Evolutionary conservation across 2,113 vertebrate species (phyloP).

Genomic region (Probosciger aterrimus): DNA sequence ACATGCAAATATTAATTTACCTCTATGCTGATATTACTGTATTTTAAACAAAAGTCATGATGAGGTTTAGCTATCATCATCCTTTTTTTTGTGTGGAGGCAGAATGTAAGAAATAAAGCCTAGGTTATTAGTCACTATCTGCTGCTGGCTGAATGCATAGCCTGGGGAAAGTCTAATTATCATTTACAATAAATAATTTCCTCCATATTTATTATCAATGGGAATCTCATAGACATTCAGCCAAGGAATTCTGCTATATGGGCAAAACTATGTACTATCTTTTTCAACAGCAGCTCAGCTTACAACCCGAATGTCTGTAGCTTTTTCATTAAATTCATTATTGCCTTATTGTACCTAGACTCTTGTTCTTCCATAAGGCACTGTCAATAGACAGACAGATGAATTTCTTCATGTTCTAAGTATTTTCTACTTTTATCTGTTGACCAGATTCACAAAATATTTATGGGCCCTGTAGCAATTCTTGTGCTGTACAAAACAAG

Average conservation of each 20-base stretch:
- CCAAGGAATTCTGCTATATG: conserved; percentile 25
- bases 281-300: conserved; percentile 43
- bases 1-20: neutral
- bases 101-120: neutral
- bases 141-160: neutral
- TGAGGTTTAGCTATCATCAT: neutral
- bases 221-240: conserved; percentile 30
- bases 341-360: conserved; percentile 55
- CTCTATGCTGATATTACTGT: neutral
- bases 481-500: conserved; percentile 55
- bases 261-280: conserved; percentile 44
- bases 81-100: neutral
- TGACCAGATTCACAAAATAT: conserved; percentile 64
- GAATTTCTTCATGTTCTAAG: conserved; percentile 64
- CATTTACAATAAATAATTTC: conserved; percentile 60
- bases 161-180: conserved; percentile 41
- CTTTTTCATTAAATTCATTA: conserved; percentile 72
- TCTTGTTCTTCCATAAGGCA: conserved; percentile 63
- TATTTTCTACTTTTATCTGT: conserved; percentile 59
- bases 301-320: conserved; percentile 58
- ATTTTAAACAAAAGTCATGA: neutral
- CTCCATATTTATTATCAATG: conserved; percentile 46
- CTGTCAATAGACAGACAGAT: conserved; percentile 61
- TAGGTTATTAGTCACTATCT: conserved; percentile 2
- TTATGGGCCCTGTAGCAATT: conserved; percentile 61